Evolutionary conservation across 1,140 invertebrate species (phyloP).

Genomic region (Brachionus paranguensis): DNA sequence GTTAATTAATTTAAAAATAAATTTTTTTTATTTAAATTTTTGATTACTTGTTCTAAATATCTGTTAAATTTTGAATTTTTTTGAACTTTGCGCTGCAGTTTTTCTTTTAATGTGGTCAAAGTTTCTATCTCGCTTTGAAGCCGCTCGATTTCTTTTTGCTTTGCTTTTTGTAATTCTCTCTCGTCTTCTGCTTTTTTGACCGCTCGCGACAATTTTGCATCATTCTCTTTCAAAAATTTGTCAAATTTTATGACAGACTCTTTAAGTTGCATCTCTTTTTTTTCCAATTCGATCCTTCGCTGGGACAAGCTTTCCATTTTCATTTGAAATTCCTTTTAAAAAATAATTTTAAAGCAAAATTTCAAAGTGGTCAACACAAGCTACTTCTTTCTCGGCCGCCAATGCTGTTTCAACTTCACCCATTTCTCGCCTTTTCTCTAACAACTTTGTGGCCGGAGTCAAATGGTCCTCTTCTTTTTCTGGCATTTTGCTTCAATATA

Average conservation of each 20-base stretch:
- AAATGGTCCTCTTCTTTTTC: conserved; percentile 56
- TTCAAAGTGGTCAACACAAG: neutral
- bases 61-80: conserved; percentile 50
- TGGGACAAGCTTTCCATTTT: conserved; percentile 57
- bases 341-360: neutral
- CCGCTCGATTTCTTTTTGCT: conserved; percentile 53
- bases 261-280: conserved; percentile 55
- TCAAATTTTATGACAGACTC: conserved; percentile 56
- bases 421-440: conserved; percentile 56
- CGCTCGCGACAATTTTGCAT: conserved; percentile 53
- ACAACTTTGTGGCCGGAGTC: conserved; percentile 53
- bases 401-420: conserved; percentile 55
- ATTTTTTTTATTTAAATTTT: neutral
- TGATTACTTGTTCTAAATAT: conserved; percentile 51
- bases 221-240: conserved; percentile 57
- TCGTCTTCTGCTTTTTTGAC: conserved; percentile 56
- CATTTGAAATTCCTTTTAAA: conserved; percentile 55
- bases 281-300: conserved; percentile 54
- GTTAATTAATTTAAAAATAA: neutral
- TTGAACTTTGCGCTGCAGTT: conserved; percentile 49
- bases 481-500: conserved; percentile 53
- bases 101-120: conserved; percentile 46
- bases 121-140: conserved; percentile 43
- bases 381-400: conserved; percentile 53
- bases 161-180: conserved; percentile 51